These are phyloP conservation scores for Disparrhopalites patrizii DNA, from an alignment of 2,888 invertebrate species.

Conservation along the genomic window DNA sequence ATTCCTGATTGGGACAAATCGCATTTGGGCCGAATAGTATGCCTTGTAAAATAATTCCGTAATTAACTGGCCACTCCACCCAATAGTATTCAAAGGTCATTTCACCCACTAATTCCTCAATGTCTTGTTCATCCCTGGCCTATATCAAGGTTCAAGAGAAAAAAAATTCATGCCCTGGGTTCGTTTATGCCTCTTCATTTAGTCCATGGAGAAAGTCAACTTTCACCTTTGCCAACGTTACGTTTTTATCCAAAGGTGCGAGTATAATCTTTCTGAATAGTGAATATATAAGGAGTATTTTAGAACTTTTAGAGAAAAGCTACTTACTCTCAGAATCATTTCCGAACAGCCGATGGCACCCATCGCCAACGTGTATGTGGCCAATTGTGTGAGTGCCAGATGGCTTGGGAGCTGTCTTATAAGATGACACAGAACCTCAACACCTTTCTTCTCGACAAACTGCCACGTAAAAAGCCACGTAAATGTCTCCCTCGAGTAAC, in stretches of 20 bases:
- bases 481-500: neutral
- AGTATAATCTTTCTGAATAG: neutral
- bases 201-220: neutral
- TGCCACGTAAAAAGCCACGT: conserved; percentile 6
- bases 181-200: neutral
- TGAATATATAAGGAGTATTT: neutral
- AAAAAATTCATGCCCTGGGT: neutral
- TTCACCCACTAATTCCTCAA: conserved; percentile 41
- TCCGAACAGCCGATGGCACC: conserved; percentile 31
- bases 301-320: neutral
- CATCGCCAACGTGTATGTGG: conserved; percentile 38
- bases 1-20: conserved; percentile 32
- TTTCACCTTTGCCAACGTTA: too few relatives aligned
- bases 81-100: conserved; percentile 39
- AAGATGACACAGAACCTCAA: conserved; percentile 27
- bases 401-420: conserved; percentile 14
- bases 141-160: neutral
- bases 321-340: conserved; percentile 29
- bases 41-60: conserved; percentile 41
- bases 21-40: conserved; percentile 41
- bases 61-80: conserved; percentile 45
- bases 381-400: conserved; percentile 30
- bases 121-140: conserved; percentile 19
- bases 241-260: too few relatives aligned
- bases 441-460: conserved; percentile 34